Evolutionary conservation across 2,113 vertebrate genomes (phyloP).

Genomic region (Ginglymostoma cirratum): DNA sequence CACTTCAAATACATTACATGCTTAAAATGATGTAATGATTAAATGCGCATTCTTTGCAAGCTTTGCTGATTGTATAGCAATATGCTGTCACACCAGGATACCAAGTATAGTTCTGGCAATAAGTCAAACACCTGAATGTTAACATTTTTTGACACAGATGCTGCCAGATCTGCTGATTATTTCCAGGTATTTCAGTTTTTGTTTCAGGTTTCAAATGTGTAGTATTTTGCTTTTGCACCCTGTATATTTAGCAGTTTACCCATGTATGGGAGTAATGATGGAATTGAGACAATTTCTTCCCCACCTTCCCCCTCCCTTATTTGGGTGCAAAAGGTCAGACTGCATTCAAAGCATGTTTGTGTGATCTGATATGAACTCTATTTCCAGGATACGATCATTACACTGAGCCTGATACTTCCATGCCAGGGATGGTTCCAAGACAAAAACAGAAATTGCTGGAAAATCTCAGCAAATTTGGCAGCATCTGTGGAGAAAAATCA

Average conservation of each 20-base stretch:
- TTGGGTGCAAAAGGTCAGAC: not conserved
- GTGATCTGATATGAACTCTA: not conserved
- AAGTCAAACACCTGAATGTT: not conserved
- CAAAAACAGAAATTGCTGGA: too few relatives aligned
- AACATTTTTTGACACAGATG: not conserved
- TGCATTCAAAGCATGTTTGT: not conserved
- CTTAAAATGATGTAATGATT: not conserved
- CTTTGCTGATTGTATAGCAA: not conserved
- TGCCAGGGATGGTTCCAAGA: not conserved
- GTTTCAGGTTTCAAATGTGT: not conserved
- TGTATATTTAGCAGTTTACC: not conserved
- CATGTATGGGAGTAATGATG: not conserved
- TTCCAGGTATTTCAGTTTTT: not conserved
- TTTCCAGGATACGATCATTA: not conserved
- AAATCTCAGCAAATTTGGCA: too few relatives aligned
- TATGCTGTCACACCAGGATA: not conserved
- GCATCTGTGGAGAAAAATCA: too few relatives aligned
- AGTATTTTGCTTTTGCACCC: not conserved
- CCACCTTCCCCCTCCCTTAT: not conserved
- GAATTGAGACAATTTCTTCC: not conserved
- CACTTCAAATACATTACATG: not conserved
- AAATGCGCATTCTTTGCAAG: not conserved
- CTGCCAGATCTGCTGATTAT: not conserved
- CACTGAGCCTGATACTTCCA: not conserved
- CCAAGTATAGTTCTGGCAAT: not conserved